Conservation (phyloP, 2,888 invertebrate genomes). For the Dicyrtoma fusca region DNA sequence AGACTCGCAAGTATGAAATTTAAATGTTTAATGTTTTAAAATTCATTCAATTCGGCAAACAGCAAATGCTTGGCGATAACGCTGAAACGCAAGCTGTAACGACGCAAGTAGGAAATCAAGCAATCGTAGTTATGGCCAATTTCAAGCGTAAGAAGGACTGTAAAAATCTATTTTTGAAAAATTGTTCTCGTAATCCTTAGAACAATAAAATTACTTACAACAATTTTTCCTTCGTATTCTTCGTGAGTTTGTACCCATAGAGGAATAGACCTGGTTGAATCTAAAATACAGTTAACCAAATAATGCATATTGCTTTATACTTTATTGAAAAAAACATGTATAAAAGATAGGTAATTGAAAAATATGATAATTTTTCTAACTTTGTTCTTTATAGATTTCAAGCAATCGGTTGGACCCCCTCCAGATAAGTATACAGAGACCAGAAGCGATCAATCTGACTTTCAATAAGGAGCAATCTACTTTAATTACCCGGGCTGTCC, state of each 20-base stretch:
- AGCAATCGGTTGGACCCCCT: constrained; percentile 84
- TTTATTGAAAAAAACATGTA: background rate
- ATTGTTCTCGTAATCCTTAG: no score
- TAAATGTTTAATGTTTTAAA: no score
- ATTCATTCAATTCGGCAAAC: no score
- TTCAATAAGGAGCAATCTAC: constrained; percentile 88
- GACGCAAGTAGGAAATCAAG: no score
- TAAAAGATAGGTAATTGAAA: background rate
- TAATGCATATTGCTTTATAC: no score
- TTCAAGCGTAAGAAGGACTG: no score
- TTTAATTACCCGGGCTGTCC: constrained; percentile 72
- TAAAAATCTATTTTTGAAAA: no score
- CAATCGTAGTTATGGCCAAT: no score
- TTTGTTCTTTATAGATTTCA: constrained; percentile 58
- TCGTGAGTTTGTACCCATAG: constrained; percentile 20
- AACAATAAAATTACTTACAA: constrained; percentile 21
- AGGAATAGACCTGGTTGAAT: constrained; percentile 24
- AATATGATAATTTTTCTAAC: background rate
- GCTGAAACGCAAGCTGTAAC: no score
- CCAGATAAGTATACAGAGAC: constrained; percentile 89
- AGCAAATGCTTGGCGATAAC: no score
- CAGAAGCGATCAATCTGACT: constrained; percentile 77
- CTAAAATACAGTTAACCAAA: background rate
- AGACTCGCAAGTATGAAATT: no score
- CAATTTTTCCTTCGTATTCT: constrained; percentile 46